phyloP scores from a whole-genome alignment of 1,140 invertebrate species.

The Cardiocondyla obscurior region DNA sequence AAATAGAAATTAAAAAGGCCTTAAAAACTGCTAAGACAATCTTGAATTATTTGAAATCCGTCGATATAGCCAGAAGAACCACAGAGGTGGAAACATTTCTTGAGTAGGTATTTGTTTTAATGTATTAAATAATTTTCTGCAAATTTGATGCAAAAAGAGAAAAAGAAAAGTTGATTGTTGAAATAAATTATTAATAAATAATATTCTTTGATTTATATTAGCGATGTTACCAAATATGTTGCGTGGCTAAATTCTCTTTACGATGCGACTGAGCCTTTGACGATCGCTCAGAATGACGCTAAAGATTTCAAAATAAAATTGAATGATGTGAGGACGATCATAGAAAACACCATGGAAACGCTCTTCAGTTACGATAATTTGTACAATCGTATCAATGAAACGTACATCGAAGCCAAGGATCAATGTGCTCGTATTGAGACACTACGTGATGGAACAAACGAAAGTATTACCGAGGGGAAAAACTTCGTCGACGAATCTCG shows the following conservation, averaged over 20 bases:
- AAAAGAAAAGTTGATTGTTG: not conserved
- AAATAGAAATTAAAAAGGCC: slow-evolving; percentile 85
- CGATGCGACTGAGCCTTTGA: slow-evolving; percentile 80
- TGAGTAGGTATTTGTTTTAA: slow-evolving; percentile 67
- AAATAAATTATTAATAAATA: not conserved
- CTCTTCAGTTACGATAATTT: slow-evolving; percentile 78
- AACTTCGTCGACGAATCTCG: slow-evolving; percentile 74
- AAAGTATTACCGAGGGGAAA: slow-evolving; percentile 71
- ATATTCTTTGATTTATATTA: slow-evolving; percentile 39
- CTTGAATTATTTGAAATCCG: slow-evolving; percentile 85
- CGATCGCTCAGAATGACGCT: slow-evolving; percentile 73
- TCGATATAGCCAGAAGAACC: slow-evolving; percentile 81
- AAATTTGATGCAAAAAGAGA: not conserved
- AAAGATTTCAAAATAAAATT: slow-evolving; percentile 77
- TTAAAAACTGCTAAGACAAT: slow-evolving; percentile 85
- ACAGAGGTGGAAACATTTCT: slow-evolving; percentile 83
- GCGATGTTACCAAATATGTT: slow-evolving; percentile 73
- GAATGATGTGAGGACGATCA: slow-evolving; percentile 72
- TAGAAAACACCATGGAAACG: slow-evolving; percentile 77
- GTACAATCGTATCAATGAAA: slow-evolving; percentile 77
- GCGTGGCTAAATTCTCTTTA: slow-evolving; percentile 81
- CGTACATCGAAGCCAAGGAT: slow-evolving; percentile 61
- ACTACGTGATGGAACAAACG: slow-evolving; percentile 66
- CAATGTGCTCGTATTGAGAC: slow-evolving; percentile 68
- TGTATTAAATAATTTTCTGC: slow-evolving; percentile 2